Conservation (phyloP, 2,113 vertebrate species). For the Felis chaus region DNA sequence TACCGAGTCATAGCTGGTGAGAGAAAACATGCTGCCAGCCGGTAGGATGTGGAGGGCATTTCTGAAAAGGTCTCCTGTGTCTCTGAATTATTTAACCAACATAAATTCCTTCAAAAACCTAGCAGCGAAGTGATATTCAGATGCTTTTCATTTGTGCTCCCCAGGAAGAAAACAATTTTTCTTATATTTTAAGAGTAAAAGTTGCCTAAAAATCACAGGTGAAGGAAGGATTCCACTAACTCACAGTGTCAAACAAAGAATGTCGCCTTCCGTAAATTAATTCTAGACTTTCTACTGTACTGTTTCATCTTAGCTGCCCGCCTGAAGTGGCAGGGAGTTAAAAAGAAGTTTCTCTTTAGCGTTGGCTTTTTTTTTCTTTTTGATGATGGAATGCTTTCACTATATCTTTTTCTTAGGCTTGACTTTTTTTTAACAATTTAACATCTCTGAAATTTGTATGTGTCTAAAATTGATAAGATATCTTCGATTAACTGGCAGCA, state of each 20-base stretch:
- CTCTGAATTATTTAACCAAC: slow-evolving; percentile 79
- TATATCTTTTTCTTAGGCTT: slow-evolving; percentile 47
- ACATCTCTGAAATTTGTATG: slow-evolving; percentile 28
- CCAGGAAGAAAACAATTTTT: slow-evolving; percentile 63
- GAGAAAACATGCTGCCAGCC: slow-evolving; percentile 78
- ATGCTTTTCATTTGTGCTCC: slow-evolving; percentile 66
- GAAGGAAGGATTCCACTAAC: slow-evolving; percentile 71
- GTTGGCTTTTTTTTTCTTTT: background rate
- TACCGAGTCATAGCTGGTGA: slow-evolving; percentile 72
- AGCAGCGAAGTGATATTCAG: slow-evolving; percentile 69
- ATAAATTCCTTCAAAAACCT: slow-evolving; percentile 71
- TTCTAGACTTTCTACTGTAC: slow-evolving; percentile 65
- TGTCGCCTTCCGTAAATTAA: slow-evolving; percentile 72
- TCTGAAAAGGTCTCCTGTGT: slow-evolving; percentile 69
- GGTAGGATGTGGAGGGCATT: slow-evolving; percentile 45
- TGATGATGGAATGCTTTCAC: background rate
- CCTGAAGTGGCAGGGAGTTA: slow-evolving; percentile 53
- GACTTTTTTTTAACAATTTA: background rate
- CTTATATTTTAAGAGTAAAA: slow-evolving; percentile 79
- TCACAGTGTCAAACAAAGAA: slow-evolving; percentile 55
- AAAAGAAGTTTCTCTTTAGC: slow-evolving; percentile 59
- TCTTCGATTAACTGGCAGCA: slow-evolving; percentile 38
- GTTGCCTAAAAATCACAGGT: slow-evolving; percentile 74
- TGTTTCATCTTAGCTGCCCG: slow-evolving; percentile 57
- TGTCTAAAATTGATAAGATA: slow-evolving; percentile 48